phyloP scores from a whole-genome alignment of 2,797 vertebrate genomes.

The Pseudochaenichthys georgianus region DNA sequence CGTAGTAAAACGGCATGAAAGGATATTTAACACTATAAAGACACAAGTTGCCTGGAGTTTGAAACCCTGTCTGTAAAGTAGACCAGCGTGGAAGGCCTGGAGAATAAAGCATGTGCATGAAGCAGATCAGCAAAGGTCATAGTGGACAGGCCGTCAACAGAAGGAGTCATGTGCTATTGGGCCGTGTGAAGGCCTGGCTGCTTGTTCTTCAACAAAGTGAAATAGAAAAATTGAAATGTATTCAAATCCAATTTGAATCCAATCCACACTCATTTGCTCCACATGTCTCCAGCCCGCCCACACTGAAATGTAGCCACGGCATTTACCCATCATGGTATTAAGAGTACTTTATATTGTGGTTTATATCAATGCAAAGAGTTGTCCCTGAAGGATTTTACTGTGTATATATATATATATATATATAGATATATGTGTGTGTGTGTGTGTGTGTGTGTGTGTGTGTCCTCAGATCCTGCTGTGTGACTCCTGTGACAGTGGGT shows the following conservation, averaged over 20 bases:
- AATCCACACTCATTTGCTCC: no score
- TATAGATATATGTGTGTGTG: no score
- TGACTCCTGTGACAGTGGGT: constrained; percentile 95
- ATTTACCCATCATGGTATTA: no score
- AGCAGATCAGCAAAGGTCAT: not conserved
- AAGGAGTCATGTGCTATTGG: not conserved
- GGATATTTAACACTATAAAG: not conserved
- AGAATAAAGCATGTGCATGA: no score
- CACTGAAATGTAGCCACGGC: no score
- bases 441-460: not conserved
- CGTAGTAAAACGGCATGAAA: not conserved
- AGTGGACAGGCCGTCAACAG: no score
- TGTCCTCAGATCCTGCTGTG: constrained; percentile 93
- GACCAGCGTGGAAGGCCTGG: not conserved
- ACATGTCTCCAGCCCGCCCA: no score
- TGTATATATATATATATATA: no score
- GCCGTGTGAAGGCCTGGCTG: not conserved
- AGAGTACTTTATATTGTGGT: not conserved
- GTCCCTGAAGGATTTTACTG: not conserved
- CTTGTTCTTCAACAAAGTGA: not conserved
- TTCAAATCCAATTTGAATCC: no score
- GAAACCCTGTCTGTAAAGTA: not conserved
- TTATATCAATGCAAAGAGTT: not conserved
- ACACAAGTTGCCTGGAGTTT: no score
- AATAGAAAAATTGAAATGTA: no score